Conservation (phyloP, 2,888 invertebrate species). For the Trissoscelio sp. region DNA sequence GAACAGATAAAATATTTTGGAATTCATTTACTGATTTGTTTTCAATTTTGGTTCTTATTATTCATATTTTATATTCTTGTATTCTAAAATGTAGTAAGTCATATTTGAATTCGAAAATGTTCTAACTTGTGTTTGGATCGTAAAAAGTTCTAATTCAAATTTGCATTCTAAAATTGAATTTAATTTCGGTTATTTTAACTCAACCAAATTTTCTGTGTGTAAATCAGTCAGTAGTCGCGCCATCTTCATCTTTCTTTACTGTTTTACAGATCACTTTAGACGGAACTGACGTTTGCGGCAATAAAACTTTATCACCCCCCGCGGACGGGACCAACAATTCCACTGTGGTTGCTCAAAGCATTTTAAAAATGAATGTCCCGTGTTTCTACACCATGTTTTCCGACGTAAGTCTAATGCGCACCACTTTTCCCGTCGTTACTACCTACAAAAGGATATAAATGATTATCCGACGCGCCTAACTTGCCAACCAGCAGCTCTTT, state of each 20-base stretch:
- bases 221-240: too few relatives aligned
- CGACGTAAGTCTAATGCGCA: constrained; percentile 76
- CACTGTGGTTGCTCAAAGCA: constrained; percentile 75
- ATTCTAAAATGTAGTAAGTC: too few relatives aligned
- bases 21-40: too few relatives aligned
- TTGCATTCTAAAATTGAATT: too few relatives aligned
- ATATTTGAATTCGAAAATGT: too few relatives aligned
- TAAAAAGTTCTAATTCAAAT: too few relatives aligned
- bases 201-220: too few relatives aligned
- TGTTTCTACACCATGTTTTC: constrained; percentile 79
- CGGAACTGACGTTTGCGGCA: constrained; percentile 74
- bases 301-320: constrained; percentile 68
- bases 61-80: too few relatives aligned
- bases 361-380: constrained; percentile 71
- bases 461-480: constrained; percentile 18
- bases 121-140: too few relatives aligned
- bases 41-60: too few relatives aligned
- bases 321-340: constrained; percentile 75
- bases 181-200: too few relatives aligned
- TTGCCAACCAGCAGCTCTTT: background rate
- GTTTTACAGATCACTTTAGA: constrained; percentile 75
- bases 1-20: background rate
- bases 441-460: constrained; percentile 22
- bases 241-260: too few relatives aligned
- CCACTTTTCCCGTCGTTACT: constrained; percentile 5